Base-by-base conservation (phyloP, 2,888 invertebrate genomes). In the Laspeyria flexula region DNA sequence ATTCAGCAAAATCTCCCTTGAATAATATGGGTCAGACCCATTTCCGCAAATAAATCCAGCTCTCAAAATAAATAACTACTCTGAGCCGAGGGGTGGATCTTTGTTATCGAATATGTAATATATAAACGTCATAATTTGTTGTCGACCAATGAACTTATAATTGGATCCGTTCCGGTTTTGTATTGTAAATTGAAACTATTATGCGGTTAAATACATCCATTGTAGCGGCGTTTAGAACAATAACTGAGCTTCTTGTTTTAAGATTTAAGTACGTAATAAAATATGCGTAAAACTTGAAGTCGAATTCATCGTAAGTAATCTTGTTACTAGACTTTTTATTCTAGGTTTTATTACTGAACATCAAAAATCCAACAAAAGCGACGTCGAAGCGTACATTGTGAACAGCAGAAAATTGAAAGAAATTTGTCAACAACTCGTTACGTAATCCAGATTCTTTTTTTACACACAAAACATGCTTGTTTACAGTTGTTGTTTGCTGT, bases 11-110 rank as follows among this genome's bases (percentile, higher is more conserved):
- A 86, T 86, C 84, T 88, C 85, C 85, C 86, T 81, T 87, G 88
- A 88, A 83, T 87, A 86, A 88, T 88, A 82, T 80, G 86, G 88
- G 88, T 87, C 83, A 78, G 82, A 77, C 85, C 86, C 85, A 81
- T 85, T 86, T 84, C 86, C 85, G 85, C 83, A 85, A 84, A 89
- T 88, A 89, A 88, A 88, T 87, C 86, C 85, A 78, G 75, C 79
- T 79, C 79, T 85, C 83, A 85, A 86, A 85, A 86, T 87, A 88
- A 87, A 87, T 87, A 88, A 86, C 83, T 83, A 78, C 79, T 76
- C 74, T 49, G 63, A 71, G 60, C 52, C 29, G 39, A 63, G 66
- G 61, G 60, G 55, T 55, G 65, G 64, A 73, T 75, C 69, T 75
- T 76, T 78, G 76, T 76, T 80, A 81, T 81, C 74, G 71, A 73